Evolutionary conservation across 2,888 invertebrate species (phyloP), one percentile per base, ranked within the genome.

Genomic region (Rhagonycha fulva): DNA sequence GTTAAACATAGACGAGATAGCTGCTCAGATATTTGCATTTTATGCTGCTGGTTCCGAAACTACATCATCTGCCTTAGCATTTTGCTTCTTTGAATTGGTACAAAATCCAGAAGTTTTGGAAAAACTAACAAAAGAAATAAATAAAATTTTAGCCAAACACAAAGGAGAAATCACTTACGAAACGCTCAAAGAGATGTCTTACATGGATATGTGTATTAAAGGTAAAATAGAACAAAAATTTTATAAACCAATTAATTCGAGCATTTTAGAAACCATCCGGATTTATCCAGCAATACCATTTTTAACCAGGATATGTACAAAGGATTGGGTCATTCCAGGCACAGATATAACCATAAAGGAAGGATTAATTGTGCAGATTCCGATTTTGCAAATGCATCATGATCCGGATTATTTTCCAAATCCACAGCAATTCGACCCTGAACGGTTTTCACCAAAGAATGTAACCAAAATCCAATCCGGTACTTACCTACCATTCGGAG

Each of bases 401-500:
- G 84, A 84, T 76, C 82, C 82, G 4, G 83, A 84, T 72, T 82
- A 82, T 74, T 84, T 82, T 71, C 90, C 91, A 0, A 88, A 93
- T 10, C 93, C 93, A 0, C 88, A 91, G 1, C 88, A 88, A 30
- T 93, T 93, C 77, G 89, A 90, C 68, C 93, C 93, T 0, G 91
- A 92, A 23, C 88, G 92, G 78, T 93, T 92, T 84, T 84, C 88
- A 0, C 85, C 88, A 4, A 89, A 90, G 75, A 89, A 89, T 28
- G 91, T 90, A 78, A n/a, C 47, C 12, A 87, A 88, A 0, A 47
- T 47, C n/a, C n/a, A n/a, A 47, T n/a, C 47, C 32, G 12, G n/a
- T n/a, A 47, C 47, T 5, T 77, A 88, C 89, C 72, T 90, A 86
- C 90, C 91, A 0, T 91, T 91, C 82, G 91, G 91, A 5, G 91